Conservation (phyloP, 2,113 vertebrate species). For the Shinisaurus crocodilurus region DNA sequence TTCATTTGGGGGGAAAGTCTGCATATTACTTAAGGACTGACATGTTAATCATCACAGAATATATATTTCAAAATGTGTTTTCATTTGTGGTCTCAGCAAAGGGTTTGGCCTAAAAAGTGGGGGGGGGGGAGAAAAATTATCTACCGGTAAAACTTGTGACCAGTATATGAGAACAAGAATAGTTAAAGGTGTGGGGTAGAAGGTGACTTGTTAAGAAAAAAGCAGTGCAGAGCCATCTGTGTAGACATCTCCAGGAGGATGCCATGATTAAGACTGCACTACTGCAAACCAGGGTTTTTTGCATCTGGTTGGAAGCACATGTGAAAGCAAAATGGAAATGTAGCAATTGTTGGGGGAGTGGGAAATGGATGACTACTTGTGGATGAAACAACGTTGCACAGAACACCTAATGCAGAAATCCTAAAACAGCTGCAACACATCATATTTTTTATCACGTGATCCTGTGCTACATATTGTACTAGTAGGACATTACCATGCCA, state of each 20-base stretch:
- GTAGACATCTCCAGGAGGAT: neutral
- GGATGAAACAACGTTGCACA: too few relatives aligned
- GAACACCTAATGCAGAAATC: neutral
- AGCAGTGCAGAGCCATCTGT: neutral
- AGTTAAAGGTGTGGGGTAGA: neutral
- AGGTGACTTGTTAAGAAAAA: neutral
- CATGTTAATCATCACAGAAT: neutral
- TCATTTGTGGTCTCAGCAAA: neutral
- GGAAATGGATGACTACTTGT: too few relatives aligned
- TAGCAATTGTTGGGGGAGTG: neutral
- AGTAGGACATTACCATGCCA: slow-evolving; percentile 26
- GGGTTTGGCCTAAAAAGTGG: neutral
- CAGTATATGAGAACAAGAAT: neutral
- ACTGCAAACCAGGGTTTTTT: too few relatives aligned
- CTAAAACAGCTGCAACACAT: slow-evolving; percentile 32
- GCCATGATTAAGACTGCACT: neutral
- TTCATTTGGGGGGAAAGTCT: neutral
- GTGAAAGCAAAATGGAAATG: neutral
- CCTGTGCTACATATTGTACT: slow-evolving; percentile 30
- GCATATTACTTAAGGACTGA: neutral
- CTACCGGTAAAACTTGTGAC: too few relatives aligned
- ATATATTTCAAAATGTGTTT: neutral
- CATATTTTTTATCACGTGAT: slow-evolving; percentile 16
- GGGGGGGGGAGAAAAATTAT: neutral
- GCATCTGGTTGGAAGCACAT: neutral